Percentiles rank a stretch among this genome's conserved stretches.
Evolutionary conservation across 2,797 vertebrate species (phyloP).

Genomic region (Sebastes steindachneri): DNA sequence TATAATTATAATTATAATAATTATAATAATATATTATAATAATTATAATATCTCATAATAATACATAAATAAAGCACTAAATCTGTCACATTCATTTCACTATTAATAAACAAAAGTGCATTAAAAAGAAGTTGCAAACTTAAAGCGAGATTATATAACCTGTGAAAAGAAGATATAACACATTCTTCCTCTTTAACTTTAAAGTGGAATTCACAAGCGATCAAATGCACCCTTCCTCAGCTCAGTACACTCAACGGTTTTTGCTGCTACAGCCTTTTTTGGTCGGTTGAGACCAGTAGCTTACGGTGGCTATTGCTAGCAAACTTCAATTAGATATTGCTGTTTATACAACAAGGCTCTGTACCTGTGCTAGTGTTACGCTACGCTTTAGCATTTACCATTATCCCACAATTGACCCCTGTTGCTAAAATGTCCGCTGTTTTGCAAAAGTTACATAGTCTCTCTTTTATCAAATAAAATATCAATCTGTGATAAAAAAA

Average conservation of each 20-base stretch:
- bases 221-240: background rate
- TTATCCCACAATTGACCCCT: background rate
- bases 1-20: too few relatives aligned
- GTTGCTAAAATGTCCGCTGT: background rate
- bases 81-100: background rate
- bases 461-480: background rate
- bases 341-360: background rate
- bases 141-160: background rate
- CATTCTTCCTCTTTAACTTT: background rate
- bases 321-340: background rate
- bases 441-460: background rate
- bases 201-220: background rate
- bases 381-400: background rate
- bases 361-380: background rate
- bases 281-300: background rate
- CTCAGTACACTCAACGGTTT: background rate
- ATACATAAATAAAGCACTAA: background rate
- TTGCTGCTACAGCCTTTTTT: background rate
- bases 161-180: background rate
- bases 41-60: background rate
- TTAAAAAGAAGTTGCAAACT: background rate
- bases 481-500: background rate
- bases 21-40: too few relatives aligned
- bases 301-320: background rate
- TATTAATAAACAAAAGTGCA: background rate